Base-by-base conservation (phyloP, 2,113 vertebrate genomes). In the Ageneiosus marmoratus region DNA sequence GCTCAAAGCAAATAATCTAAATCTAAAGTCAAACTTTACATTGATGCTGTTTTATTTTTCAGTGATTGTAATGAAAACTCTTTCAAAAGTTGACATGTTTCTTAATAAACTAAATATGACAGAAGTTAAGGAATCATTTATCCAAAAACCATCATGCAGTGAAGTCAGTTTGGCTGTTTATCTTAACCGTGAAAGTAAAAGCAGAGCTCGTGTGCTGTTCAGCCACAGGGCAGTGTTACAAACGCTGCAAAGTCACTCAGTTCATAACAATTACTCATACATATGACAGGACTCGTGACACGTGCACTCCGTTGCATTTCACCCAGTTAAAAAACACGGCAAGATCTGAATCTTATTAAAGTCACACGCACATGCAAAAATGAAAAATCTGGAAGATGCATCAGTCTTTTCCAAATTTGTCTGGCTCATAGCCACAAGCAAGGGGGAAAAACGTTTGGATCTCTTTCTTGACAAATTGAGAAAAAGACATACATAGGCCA, bases 201-300 rank as follows among this genome's bases (percentile, higher is more conserved):
- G 82, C 65, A 63, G 82, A 80, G 50, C 76, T 84, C 55, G 73
- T 67, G 83, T 74, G 76, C 83, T 83, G n/a, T 84, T 86, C 72
- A 69, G 79, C 84, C 80, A 88, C 85, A 65, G 80, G 87, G 83
- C 87, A 84, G 84, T 53, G 79, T 79, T 84, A 88, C 79, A 84
- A 80, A 62, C 81, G 29, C 76, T 24, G 72, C 24, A 55, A 77
- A 88, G 86, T 89, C 86, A 88, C 86, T 85, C 85, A 84, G 87
- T 92, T 91, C 87, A 84, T 83, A 87, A 80, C 87, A 79, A 76
- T 87, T 88, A 89, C 88, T 87, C 83, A 80, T 67, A 86, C 82
- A 34, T 85, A 87, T 81, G 88, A 89, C 88, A 86, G 63, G 84
- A 86, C 83, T 80, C 86, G 84, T 87, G 89, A 89, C 86, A 91